Evolutionary conservation across 2,888 invertebrate species (phyloP), one percentile per base, ranked within the genome.

Genomic region (Mamestra brassicae): DNA sequence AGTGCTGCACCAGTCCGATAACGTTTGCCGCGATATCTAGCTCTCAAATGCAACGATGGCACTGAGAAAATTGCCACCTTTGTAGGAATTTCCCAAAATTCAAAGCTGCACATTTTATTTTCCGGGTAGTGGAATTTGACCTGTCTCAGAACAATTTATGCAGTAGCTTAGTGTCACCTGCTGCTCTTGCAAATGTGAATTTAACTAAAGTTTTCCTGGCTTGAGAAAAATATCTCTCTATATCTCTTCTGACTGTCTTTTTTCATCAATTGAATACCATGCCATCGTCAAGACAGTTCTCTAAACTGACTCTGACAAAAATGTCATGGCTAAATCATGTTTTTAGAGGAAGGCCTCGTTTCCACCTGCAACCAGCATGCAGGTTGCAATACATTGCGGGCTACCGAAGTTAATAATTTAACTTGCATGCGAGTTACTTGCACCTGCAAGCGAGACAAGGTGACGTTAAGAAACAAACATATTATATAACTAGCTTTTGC

Each of bases 31-130:
- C 54, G 63, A 36, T 82, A 77, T 63, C 68, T 54, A 10, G 36
- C 5, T 62, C 47, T 26, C 36, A 58, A 76, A n/a, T 76, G 77
- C 81, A 64, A 34, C 64, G 67, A 36, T 38, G 61, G 52, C 57
- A 17, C 45, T 17, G n/a, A 34, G 47, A 67, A 54, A 55, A 36
- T 63, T 50, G 57, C 55, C 11, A 50, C 82, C 52, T 63, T 77
- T 42, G 34, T 13, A 34, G 47, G 26, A 76, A 81, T 76, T 45
- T 4, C n/a, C 57, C 42, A 47, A 76, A 81, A 77, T 61, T 80
- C 55, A 61, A 55, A 76, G 47, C 47, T 76, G 67, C 17, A 54
- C 17, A 54, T 81, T 81, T 81, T 81, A 81, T 77, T 76, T 57
- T 58, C 26, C n/a, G 1, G 17, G 4, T 4, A 26, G 15, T 34